Evolutionary conservation across 2,888 invertebrate species (phyloP), one percentile per base, ranked within the genome.

Genomic region (Limnephilus rhombicus): DNA sequence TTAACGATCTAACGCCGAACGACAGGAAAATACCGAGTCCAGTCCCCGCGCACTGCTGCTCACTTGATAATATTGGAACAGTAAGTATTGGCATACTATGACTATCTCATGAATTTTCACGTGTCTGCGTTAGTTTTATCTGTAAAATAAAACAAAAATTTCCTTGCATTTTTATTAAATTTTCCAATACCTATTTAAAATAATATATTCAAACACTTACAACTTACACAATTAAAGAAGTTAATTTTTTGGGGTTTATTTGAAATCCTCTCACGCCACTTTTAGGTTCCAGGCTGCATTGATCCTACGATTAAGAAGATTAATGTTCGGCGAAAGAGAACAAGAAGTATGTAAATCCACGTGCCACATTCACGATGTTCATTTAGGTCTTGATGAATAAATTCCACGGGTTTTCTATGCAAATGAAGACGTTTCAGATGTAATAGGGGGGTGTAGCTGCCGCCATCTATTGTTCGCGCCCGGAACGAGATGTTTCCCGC

Each of bases 321-420:
- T 92, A 92, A 92, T 92, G 92, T 91, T 86, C 41, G 88, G 90
- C 87, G 31, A 88, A 53, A 90, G 82, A 81, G 92, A 89, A 80
- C 83, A 91, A 91, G 91, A 89, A 91, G 83, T 91, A 91, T 91
- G 87, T 82, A 86, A 88, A 91, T 91, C 80, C 90, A 81, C 90
- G 90, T 87, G 88, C 88, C 89, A 91, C 91, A 91, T 91, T 88
- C 82, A 88, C 91, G 88, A 86, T 93, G 92, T 93, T 92, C 93
- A 93, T 93, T 93, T 91, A 87, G 53, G 92, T 89, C 92, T 92
- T 92, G 92, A 93, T 93, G 93, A 93, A 92, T 90, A 90, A 93
- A 93, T 93, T 93, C 92, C 93, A 24, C 85, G 80, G 53, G 89
- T 82, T 68, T 87, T 80, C 82, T 89, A 92, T 92, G 92, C 90